phyloP scores from a whole-genome alignment of 2,797 vertebrate species.

The Cercopithecus petaurista region DNA sequence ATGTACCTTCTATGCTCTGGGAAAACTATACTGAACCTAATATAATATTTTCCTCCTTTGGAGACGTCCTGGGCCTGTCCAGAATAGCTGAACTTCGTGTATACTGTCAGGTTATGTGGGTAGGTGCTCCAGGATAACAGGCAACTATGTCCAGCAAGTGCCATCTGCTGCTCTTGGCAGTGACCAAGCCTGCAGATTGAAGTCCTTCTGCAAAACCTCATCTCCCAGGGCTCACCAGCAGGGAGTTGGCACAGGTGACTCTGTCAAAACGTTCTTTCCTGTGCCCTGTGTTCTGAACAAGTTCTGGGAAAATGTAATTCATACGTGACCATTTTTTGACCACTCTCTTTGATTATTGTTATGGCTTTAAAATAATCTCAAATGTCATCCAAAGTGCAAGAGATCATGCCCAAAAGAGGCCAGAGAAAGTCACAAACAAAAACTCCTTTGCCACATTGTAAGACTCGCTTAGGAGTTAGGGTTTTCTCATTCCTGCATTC shows the following conservation, averaged over 20 bases:
- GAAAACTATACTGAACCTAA: background rate
- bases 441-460: background rate
- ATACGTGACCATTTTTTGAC: background rate
- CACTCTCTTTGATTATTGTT: background rate
- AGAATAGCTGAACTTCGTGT: background rate
- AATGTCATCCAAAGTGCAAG: background rate
- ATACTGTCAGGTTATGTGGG: background rate
- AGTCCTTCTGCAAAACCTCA: background rate
- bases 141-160: background rate
- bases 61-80: background rate
- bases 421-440: background rate
- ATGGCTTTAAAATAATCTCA: background rate
- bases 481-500: background rate
- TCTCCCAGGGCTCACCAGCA: background rate
- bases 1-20: background rate
- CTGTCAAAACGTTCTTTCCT: background rate
- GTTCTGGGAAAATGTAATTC: background rate
- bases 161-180: slow-evolving; percentile 65
- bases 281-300: background rate
- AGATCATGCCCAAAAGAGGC: background rate
- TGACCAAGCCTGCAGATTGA: background rate
- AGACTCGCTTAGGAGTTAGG: background rate
- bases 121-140: background rate
- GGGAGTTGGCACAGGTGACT: background rate
- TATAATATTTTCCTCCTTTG: background rate